Evolutionary conservation across 2,113 vertebrate species (phyloP).

Genomic region (Zosterops japonicus): DNA sequence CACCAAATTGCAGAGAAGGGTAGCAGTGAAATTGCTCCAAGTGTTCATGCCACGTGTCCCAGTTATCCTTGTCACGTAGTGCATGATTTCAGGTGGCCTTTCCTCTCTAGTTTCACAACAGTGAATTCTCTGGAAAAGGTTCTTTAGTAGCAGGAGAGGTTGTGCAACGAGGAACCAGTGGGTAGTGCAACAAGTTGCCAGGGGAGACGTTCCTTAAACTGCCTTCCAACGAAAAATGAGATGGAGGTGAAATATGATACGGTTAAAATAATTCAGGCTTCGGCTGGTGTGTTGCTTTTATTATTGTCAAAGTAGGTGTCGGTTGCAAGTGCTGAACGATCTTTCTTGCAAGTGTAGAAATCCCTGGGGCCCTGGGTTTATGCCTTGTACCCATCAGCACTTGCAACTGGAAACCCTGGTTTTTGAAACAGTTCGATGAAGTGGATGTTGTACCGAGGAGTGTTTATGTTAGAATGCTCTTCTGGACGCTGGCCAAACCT

Average conservation of each 20-base stretch:
- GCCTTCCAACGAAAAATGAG: not conserved
- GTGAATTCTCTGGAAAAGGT: not conserved
- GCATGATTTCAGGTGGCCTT: not conserved
- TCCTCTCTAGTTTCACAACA: not conserved
- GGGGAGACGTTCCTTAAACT: not conserved
- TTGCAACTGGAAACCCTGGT: not conserved
- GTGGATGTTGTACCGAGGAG: not conserved
- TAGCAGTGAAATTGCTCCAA: not conserved
- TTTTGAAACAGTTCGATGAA: not conserved
- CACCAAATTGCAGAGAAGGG: not conserved
- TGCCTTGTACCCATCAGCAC: not conserved
- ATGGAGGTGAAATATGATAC: not conserved
- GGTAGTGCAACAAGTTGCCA: not conserved
- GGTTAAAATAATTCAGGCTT: not conserved
- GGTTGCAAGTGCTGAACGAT: not conserved
- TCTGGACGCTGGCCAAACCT: not conserved
- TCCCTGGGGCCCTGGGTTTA: not conserved
- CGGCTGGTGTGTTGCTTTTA: not conserved
- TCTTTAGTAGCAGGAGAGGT: not conserved
- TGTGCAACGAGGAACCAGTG: not conserved
- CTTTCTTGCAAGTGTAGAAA: not conserved
- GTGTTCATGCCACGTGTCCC: not conserved
- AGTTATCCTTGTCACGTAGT: accelerated
- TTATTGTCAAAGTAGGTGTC: not conserved
- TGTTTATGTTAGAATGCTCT: not conserved